Conservation (phyloP, 2,113 vertebrate genomes). For the Engraulis encrasicolus region DNA sequence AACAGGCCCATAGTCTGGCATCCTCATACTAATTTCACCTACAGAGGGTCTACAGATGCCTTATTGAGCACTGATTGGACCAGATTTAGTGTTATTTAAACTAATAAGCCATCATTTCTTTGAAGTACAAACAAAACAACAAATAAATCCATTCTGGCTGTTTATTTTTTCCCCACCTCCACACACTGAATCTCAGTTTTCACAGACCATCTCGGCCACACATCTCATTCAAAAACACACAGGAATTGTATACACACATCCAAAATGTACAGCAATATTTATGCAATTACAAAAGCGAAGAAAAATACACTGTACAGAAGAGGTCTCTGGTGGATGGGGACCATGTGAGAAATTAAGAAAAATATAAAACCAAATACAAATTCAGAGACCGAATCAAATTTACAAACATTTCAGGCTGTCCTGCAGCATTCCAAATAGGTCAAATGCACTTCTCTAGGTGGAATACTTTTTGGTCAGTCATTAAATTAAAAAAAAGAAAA, state of each 20-base stretch:
- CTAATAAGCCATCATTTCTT: no score
- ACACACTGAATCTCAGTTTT: conserved; percentile 7
- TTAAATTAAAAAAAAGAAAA: background rate
- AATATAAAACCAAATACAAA: conserved; percentile 11
- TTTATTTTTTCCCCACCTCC: conserved; percentile 2
- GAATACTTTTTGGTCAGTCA: conserved; percentile 25
- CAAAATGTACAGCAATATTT: conserved; percentile 11
- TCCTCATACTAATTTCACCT: no score
- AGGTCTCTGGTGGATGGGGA: background rate
- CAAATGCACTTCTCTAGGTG: background rate
- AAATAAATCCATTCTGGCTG: background rate
- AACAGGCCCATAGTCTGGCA: no score
- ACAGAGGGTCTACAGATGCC: no score
- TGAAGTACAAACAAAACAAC: background rate
- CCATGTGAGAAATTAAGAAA: conserved; percentile 5
- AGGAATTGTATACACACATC: background rate
- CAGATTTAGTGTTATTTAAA: no score
- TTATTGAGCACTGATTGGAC: no score
- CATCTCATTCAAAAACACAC: background rate
- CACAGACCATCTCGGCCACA: no score
- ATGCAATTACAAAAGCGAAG: background rate
- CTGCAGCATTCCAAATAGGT: conserved; percentile 64
- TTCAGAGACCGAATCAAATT: background rate
- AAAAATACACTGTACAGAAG: background rate
- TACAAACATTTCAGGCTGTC: conserved; percentile 53